Conservation (phyloP, 2,797 vertebrate species). For the Megalops cyprinoides region DNA sequence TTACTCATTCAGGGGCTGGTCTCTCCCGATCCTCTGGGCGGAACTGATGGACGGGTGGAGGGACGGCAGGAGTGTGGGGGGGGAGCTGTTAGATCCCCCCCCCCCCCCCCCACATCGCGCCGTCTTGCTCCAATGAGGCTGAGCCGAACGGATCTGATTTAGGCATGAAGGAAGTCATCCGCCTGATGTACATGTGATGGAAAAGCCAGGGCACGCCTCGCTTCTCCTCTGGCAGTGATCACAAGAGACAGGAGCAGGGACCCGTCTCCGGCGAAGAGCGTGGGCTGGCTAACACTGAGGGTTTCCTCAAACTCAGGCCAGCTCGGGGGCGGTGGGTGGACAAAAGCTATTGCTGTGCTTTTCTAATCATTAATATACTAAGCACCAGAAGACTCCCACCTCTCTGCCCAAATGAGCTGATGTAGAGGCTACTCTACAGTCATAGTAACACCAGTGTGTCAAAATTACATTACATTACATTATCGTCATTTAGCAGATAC, state of each 20-base stretch:
- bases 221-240: too few relatives aligned
- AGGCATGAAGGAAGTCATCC: background rate
- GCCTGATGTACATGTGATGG: background rate
- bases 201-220: background rate
- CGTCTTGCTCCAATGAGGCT: background rate
- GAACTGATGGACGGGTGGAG: background rate
- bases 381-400: background rate
- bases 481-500: too few relatives aligned
- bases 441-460: background rate
- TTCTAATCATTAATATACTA: background rate
- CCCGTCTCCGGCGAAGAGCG: too few relatives aligned
- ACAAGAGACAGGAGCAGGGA: too few relatives aligned
- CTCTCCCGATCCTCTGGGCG: background rate
- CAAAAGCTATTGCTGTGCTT: background rate
- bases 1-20: background rate
- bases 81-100: too few relatives aligned
- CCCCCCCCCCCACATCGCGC: too few relatives aligned
- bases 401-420: background rate
- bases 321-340: too few relatives aligned
- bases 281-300: too few relatives aligned
- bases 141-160: background rate
- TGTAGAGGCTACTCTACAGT: background rate
- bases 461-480: too few relatives aligned
- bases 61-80: too few relatives aligned
- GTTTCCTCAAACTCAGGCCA: too few relatives aligned